Percentiles rank a stretch among this genome's conserved stretches.
phyloP scores from a whole-genome alignment of 1,140 invertebrate species.

The Drosophila yakuba region DNA sequence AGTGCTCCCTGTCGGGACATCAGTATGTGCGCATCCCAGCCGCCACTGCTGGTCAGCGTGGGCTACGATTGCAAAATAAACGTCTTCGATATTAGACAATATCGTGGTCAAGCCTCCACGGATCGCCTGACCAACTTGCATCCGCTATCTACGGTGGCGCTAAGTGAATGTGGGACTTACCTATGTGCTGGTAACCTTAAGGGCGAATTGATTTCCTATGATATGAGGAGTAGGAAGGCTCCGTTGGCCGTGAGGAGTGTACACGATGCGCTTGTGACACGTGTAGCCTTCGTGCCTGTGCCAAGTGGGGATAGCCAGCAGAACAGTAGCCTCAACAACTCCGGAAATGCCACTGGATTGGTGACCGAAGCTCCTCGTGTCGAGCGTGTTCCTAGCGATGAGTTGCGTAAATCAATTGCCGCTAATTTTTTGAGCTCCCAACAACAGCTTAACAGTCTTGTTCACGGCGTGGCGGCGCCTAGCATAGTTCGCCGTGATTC shows the following conservation, averaged over 20 bases:
- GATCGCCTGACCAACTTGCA: conserved; percentile 56
- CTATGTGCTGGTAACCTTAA: conserved; percentile 82
- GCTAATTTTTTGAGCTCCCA: conserved; percentile 40
- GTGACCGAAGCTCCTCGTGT: conserved; percentile 22
- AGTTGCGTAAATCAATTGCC: conserved; percentile 62
- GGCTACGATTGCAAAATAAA: conserved; percentile 83
- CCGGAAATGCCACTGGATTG: conserved; percentile 22
- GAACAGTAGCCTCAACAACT: conserved; percentile 52
- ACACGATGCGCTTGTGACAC: conserved; percentile 65
- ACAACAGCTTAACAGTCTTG: conserved; percentile 35
- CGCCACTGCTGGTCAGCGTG: conserved; percentile 72
- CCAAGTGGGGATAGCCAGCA: conserved; percentile 51
- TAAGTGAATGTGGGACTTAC: conserved; percentile 78
- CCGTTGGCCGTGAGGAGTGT: conserved; percentile 56
- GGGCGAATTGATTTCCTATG: conserved; percentile 79
- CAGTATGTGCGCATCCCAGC: conserved; percentile 62
- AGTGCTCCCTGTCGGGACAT: conserved; percentile 77
- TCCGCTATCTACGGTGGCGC: conserved; percentile 71
- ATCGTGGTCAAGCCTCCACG: conserved; percentile 53
- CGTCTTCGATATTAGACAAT: conserved; percentile 75
- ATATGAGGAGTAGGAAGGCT: conserved; percentile 70
- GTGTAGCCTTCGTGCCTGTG: conserved; percentile 75
- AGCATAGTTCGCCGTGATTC: conserved; percentile 58
- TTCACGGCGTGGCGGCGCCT: not conserved
- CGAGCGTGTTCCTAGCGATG: conserved; percentile 52